Base-by-base conservation (phyloP, 1,140 invertebrate genomes). In the Lepidurus packardi region DNA sequence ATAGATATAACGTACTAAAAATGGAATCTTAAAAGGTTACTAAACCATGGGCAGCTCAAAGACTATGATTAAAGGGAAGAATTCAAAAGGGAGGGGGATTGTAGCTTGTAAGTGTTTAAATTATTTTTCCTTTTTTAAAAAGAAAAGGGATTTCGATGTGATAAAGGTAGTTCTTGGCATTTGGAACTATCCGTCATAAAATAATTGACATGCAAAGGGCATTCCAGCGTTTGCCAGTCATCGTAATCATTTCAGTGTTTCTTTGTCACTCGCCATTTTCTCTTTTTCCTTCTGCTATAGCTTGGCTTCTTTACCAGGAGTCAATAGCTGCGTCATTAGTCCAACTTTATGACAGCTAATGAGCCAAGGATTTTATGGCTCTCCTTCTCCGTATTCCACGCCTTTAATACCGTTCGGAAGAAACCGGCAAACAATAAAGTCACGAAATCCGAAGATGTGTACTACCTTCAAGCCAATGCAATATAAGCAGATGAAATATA, bases 171-270 rank as follows among this genome's bases (percentile, higher is more conserved):
- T 8, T 65, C 21, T 65, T 9, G 53, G 53, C 21, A 7, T 65
- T 21, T 21, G 53, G n/a, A 65, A 65, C 16, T 65, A 65, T 65
- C 21, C 53, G 53, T 65, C 53, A 65, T 65, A 65, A 65, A 65
- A 65, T 65, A 65, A 65, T 65, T 65, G 53, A 65, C 53, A 65
- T n/a, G 53, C 53, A 65, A 16, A 65, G 53, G 21, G 53, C 53
- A 65, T 65, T 65, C 53, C 53, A 21, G 8, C 13, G n/a, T 65
- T 21, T 65, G 53, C 53, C 53, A 65, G 53, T 65, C 53, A 65
- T 4, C 53, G n/a, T 65, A 13, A 65, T 65, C 53, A 65, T 13
- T 21, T 34, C 34, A 34, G 34, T 34, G 34, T n/a, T 65, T 65
- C 53, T 65, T 65, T 65, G 53, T n/a, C 53, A 6, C 13, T 65